These are phyloP conservation scores for Nansenia antarctica DNA, from an alignment of 2,113 vertebrate genomes.

Conservation along the genomic window DNA sequence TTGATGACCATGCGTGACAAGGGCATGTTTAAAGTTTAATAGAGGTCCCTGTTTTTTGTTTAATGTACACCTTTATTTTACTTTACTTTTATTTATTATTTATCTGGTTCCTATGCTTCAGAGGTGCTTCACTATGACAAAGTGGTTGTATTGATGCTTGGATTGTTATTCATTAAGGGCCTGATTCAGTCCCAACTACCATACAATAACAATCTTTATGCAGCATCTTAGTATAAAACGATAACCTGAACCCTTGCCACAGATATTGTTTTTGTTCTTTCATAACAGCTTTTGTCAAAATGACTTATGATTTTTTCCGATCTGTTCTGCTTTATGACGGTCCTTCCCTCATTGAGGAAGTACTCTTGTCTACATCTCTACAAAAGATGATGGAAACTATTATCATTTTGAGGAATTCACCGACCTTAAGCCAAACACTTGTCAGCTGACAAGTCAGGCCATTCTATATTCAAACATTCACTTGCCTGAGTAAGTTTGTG, in stretches of 20 bases:
- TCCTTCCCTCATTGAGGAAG: background rate
- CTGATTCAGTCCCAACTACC: too few relatives aligned
- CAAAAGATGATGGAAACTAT: background rate
- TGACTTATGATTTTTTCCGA: background rate
- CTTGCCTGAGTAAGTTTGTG: background rate
- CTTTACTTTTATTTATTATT: slow-evolving; percentile 18
- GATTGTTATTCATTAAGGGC: too few relatives aligned
- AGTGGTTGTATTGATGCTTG: background rate
- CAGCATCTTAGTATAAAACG: too few relatives aligned
- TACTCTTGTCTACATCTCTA: background rate
- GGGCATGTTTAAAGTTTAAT: slow-evolving; percentile 41
- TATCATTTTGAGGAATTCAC: background rate
- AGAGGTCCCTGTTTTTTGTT: slow-evolving; percentile 18
- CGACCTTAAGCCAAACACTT: background rate
- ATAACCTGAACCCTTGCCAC: too few relatives aligned
- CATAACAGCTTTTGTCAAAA: background rate
- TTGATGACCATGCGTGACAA: slow-evolving; percentile 53
- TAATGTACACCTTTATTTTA: background rate
- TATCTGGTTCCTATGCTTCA: slow-evolving; percentile 45
- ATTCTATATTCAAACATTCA: background rate
- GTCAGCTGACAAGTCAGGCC: too few relatives aligned
- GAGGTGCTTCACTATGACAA: slow-evolving; percentile 7
- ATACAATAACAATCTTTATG: too few relatives aligned
- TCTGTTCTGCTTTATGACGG: background rate
- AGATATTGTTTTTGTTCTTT: too few relatives aligned